A percentile compares a stretch with the other conserved stretches of the same genome.
Conservation (phyloP, 2,113 vertebrate genomes). For the Bagarius yarrelli region DNA sequence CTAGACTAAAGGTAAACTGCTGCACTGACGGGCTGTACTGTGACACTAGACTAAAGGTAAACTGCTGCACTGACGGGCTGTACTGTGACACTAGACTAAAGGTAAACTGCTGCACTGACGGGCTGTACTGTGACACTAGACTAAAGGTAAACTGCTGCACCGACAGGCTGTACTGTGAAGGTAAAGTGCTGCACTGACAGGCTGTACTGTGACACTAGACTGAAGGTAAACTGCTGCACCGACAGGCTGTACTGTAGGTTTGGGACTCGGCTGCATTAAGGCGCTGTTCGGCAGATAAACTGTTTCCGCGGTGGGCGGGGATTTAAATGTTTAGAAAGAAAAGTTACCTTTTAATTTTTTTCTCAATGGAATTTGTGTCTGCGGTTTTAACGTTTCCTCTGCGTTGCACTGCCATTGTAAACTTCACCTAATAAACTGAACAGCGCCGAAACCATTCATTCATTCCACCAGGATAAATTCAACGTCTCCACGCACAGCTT, state of each 20-base stretch:
- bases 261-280: too few relatives aligned
- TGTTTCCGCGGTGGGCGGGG: neutral
- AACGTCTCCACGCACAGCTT: neutral
- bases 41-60: neutral
- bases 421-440: neutral
- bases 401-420: conserved; percentile 65
- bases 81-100: neutral
- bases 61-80: neutral
- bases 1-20: neutral
- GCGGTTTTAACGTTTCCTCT: conserved; percentile 59
- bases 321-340: neutral
- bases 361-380: conserved; percentile 68
- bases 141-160: neutral
- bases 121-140: neutral
- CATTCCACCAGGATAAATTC: conserved; percentile 3
- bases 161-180: neutral
- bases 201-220: neutral
- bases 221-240: neutral
- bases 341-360: conserved; percentile 74
- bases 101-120: neutral
- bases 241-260: neutral
- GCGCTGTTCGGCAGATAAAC: neutral
- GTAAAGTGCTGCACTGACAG: neutral
- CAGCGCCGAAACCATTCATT: neutral
- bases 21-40: neutral